Conservation (phyloP, 2,888 invertebrate genomes). For the Harpalus rubripes region DNA sequence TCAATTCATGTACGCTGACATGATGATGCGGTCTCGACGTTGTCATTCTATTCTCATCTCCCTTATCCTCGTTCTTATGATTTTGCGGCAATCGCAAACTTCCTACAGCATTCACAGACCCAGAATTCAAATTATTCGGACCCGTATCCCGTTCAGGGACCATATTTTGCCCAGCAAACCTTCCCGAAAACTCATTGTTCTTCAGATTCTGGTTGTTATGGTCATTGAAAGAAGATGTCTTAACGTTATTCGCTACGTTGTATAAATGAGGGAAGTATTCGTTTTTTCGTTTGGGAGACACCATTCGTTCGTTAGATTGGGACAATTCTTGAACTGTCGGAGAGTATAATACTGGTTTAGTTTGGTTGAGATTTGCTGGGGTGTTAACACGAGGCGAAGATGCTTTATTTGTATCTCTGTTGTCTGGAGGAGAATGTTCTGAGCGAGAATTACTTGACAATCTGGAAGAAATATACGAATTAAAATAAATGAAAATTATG, state of each 20-base stretch:
- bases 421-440: conserved; percentile 72
- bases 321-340: conserved; percentile 58
- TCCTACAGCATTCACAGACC: conserved; percentile 74
- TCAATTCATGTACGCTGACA: conserved; percentile 82
- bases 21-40: conserved; percentile 81
- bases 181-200: conserved; percentile 67
- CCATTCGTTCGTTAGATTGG: conserved; percentile 74
- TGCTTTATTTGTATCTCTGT: conserved; percentile 65
- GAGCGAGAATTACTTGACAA: conserved; percentile 78
- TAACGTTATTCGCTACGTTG: conserved; percentile 75
- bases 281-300: conserved; percentile 75
- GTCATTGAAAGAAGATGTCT: conserved; percentile 76
- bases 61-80: conserved; percentile 65
- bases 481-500: no score
- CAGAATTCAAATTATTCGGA: conserved; percentile 77
- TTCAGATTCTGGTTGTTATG: conserved; percentile 72
- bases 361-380: conserved; percentile 73
- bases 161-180: conserved; percentile 74
- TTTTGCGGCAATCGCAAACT: conserved; percentile 72
- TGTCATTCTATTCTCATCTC: conserved; percentile 73
- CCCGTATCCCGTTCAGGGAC: conserved; percentile 80
- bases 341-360: conserved; percentile 70
- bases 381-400: conserved; percentile 73
- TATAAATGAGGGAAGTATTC: conserved; percentile 76
- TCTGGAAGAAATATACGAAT: conserved; percentile 72